phyloP scores from a whole-genome alignment of 2,797 vertebrate species.

The Alcedo atthis region DNA sequence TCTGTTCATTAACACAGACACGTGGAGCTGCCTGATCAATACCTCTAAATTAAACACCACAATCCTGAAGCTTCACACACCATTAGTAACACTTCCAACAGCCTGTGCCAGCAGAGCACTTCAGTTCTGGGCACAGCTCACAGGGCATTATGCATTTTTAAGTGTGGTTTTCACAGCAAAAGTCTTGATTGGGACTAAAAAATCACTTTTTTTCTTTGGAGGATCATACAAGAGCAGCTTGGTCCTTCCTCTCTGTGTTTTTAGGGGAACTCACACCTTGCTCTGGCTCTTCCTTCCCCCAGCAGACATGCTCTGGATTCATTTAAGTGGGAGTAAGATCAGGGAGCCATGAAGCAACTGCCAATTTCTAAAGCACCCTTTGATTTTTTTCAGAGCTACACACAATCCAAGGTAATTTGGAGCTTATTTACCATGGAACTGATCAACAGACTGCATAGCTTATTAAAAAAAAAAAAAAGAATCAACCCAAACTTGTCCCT shows the following conservation, averaged over 20 bases:
- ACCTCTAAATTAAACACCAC: neutral
- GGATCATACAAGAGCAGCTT: neutral
- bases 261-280: neutral
- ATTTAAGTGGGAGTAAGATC: fast-evolving
- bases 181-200: neutral
- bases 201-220: neutral
- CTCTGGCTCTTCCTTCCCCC: neutral
- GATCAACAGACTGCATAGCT: fast-evolving
- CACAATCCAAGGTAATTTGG: neutral
- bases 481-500: fast-evolving
- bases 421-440: neutral
- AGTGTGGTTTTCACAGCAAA: neutral
- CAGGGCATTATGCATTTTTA: neutral
- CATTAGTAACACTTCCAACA: fast-evolving
- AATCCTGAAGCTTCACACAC: fast-evolving
- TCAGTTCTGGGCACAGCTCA: neutral
- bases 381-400: neutral
- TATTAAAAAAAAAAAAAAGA: neutral
- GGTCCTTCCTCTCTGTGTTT: neutral
- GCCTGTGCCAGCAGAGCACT: neutral
- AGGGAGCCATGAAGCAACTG: neutral
- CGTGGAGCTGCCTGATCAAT: neutral
- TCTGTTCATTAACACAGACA: neutral
- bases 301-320: neutral
- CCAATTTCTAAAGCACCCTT: neutral